A percentile compares a stretch with the other conserved stretches of the same genome.
phyloP scores from a whole-genome alignment of 2,797 vertebrate species.

The Distichodus sexfasciatus region DNA sequence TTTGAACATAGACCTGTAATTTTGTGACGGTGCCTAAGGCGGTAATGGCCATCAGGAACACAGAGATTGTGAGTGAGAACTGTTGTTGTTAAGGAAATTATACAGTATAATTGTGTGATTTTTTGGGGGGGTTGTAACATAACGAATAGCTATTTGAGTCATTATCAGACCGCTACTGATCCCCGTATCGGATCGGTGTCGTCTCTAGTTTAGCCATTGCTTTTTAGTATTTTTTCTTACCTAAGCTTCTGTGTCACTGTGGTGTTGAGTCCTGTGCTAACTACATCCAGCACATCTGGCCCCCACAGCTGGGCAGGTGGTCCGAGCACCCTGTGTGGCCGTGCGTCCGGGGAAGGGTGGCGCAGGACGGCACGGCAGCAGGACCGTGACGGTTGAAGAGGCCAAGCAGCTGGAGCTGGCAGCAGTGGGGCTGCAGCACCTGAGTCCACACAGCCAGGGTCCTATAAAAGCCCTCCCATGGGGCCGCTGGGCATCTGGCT shows the following conservation, averaged over 20 bases:
- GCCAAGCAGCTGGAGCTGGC: conserved; percentile 33
- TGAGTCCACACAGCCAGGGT: conserved; percentile 41
- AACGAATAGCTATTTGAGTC: no score
- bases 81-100: no score
- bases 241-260: conserved; percentile 22
- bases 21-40: no score
- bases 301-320: conserved; percentile 37
- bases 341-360: conserved; percentile 27
- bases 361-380: conserved; percentile 7
- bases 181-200: no score
- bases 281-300: conserved; percentile 27
- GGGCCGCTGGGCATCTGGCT: conserved; percentile 39
- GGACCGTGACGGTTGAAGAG: conserved; percentile 14
- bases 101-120: no score
- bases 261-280: background rate
- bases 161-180: no score
- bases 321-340: conserved; percentile 9
- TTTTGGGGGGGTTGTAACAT: no score
- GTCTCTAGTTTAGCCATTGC: no score
- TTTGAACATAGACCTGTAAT: no score
- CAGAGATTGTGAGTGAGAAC: no score
- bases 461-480: conserved; percentile 31
- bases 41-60: no score
- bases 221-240: no score
- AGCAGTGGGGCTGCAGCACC: conserved; percentile 29